Conservation (phyloP, 2,888 invertebrate genomes). For the Eurytoma adleriae region DNA sequence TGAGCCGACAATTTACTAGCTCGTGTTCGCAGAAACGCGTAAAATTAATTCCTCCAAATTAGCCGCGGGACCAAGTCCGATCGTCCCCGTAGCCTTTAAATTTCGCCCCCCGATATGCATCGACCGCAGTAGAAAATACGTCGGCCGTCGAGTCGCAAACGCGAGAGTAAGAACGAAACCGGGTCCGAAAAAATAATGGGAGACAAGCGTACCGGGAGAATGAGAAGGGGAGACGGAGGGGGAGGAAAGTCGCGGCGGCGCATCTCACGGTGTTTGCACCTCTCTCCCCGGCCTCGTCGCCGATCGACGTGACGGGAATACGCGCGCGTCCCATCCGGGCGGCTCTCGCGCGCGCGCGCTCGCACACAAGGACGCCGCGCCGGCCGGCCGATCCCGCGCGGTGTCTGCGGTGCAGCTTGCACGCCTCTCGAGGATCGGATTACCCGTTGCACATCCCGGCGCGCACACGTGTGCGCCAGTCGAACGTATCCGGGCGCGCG, state of each 20-base stretch:
- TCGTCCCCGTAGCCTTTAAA: no score
- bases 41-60: no score
- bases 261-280: constrained; percentile 36
- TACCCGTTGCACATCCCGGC: constrained; percentile 5
- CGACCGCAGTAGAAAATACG: background rate
- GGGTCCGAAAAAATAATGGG: background rate
- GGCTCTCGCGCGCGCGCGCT: no score
- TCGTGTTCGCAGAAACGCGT: no score
- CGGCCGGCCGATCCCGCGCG: background rate
- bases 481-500: background rate
- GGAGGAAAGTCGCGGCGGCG: constrained; percentile 27
- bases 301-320: constrained; percentile 44
- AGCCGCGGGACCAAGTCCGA: no score
- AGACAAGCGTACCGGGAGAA: background rate
- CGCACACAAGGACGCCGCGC: no score
- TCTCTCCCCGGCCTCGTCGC: constrained; percentile 31
- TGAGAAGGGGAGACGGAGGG: constrained; percentile 48
- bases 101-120: background rate
- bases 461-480: background rate
- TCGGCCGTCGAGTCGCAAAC: background rate
- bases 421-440: constrained; percentile 27
- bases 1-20: no score
- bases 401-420: constrained; percentile 23
- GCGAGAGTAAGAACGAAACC: constrained; percentile 4
- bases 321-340: background rate